Base-by-base conservation (phyloP, 1,140 invertebrate genomes). In the Telenomus remus region DNA sequence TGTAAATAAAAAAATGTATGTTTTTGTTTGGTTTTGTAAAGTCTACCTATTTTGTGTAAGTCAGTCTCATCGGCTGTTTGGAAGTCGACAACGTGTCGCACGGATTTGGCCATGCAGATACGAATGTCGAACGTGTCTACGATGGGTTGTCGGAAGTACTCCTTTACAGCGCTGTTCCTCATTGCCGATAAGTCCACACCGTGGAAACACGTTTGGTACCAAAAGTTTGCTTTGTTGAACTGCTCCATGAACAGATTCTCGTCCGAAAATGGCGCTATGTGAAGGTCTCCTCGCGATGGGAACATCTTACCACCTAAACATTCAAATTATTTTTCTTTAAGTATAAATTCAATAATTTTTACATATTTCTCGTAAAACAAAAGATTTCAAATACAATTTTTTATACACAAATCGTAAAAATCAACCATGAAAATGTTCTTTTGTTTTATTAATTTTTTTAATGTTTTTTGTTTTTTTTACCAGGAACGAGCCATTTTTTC, bases 91-190 rank as follows among this genome's bases (percentile, higher is more conserved):
- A 95, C 93, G 88, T 99, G 96, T 81, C 96, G 92, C 42, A 97
- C 91, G 44, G 96, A 98, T 88, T 98, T 96, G 4, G 98, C 95
- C 91, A 98, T 93, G 86, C 98, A 98, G 81, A 99, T 99, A 76
- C 97, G 92, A 80, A 99, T 95, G 89, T 99, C 97, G 90, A 99
- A 99, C 48, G 98, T 99, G 88, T 99, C 98, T 39, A 99, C 98
- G 81, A 99, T 97, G 9, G 98, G 98, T 85, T 99, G 98, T 73
- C 96, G 92, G 88, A 99, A 99, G 88, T 99, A 98, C 89, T 99
- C 98, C 84, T 96, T 95, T 84, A 98, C 94, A 1, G 98, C 98
- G 77, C 95, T 95, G 74, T 94, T 94, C 79, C 96, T 91, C 81
- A 98, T 90, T 50, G 92, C 93, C 82, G 95, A 96, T 11, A 99